phyloP scores from a whole-genome alignment of 2,113 vertebrate genomes.

The Sialia sialis region DNA sequence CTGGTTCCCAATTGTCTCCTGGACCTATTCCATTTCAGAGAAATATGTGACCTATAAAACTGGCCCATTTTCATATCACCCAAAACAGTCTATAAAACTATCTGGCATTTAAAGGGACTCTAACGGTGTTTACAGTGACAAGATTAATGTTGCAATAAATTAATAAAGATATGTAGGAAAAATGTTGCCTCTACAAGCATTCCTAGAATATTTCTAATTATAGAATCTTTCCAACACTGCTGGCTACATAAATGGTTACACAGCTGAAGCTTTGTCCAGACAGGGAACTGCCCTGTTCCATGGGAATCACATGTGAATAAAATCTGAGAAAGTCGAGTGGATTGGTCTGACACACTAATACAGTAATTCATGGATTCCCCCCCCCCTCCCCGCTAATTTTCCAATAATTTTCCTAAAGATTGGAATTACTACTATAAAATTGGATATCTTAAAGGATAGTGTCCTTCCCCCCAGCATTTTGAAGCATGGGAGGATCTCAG shows the following conservation, averaged over 20 bases:
- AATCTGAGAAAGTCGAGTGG: not conserved
- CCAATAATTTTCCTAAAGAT: not conserved
- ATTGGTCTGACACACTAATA: not conserved
- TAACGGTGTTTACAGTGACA: not conserved
- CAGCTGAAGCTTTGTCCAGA: not conserved
- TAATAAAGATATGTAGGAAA: not conserved
- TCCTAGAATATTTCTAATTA: constrained; percentile 3
- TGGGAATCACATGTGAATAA: not conserved
- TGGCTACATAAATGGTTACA: not conserved
- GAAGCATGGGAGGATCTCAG: not conserved
- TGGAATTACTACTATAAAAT: not conserved
- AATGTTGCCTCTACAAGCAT: not conserved
- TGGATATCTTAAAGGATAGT: not conserved
- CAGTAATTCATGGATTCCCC: not conserved
- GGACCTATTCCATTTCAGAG: not conserved
- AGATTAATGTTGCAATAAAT: not conserved
- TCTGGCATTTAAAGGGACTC: not conserved
- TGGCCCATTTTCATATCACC: constrained; percentile 1
- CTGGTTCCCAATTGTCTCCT: not conserved
- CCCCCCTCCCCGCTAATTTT: not conserved
- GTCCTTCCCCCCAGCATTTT: not conserved
- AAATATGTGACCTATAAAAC: constrained; percentile 36
- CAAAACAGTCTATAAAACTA: not conserved
- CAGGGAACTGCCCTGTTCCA: not conserved
- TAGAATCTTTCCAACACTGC: not conserved